Evolutionary conservation across 2,113 vertebrate species (phyloP), one percentile per base, ranked within the genome.

Genomic region (Vanacampus margaritifer): DNA sequence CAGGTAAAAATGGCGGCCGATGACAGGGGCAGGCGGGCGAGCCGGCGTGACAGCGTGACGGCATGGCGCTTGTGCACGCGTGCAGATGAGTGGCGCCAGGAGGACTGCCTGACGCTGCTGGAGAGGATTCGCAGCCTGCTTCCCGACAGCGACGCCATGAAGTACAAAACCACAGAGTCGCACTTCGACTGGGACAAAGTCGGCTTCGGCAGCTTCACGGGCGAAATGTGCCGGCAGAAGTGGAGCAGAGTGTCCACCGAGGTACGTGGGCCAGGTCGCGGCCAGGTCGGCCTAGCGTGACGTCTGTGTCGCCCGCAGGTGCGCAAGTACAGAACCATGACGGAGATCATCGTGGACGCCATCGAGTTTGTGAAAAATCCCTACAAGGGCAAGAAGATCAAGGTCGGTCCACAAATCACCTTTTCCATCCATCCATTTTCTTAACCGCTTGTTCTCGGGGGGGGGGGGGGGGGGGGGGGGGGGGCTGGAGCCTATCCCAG

Each of bases 121-220:
- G 92, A 93, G 73, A 81, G 91, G 80, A 93, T 93, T 45, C 87
- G 90, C 23, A 75, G 72, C 59, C 45, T 88, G 62, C 72, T 93
- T 64, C 92, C 92, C 0, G 91, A 92, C 2, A 72, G 17, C 23
- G 92, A 93, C 65, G 53, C 16, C 39, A 90, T 93, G 91, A 93
- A 92, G 66, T 92, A 92, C 37, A 93, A 92, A 73, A 93, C 91
- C 77, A 92, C 92, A 0, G 92, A 92, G 87, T 91, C 90, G 0
- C 92, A 93, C 85, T 92, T 93, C 0, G 91, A 93, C 84, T 93
- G 92, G 92, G 89, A 91, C 13, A 93, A 93, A 65, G 90, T 93
- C 9, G 65, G 89, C 24, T 93, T 93, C 41, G 89, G 88, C 19
- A 64, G 46, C 68, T 93, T 88, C 86, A 90, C 83, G 1, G 88